Percentiles rank a stretch among this genome's conserved stretches.
Evolutionary conservation across 2,797 vertebrate species (phyloP).

Genomic region (Cichlasoma orientale): DNA sequence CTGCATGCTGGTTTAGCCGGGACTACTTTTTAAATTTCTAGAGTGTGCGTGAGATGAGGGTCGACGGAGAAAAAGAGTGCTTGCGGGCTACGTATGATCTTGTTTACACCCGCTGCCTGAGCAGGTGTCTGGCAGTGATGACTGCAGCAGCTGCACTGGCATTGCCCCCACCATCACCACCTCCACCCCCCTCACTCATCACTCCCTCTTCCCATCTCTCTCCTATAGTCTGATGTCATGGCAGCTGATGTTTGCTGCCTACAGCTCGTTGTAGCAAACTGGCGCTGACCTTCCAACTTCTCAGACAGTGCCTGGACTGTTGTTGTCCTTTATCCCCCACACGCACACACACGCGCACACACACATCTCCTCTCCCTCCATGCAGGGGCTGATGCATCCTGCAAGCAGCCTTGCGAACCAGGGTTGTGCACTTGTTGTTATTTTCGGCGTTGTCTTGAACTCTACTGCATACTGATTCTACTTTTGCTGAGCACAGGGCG

Average conservation of each 20-base stretch:
- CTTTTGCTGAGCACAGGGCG: slow-evolving; percentile 52
- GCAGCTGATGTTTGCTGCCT: slow-evolving; percentile 47
- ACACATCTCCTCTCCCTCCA: neutral
- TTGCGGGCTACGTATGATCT: slow-evolving; percentile 8
- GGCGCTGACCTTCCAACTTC: slow-evolving; percentile 56
- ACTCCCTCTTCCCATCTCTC: slow-evolving; percentile 16
- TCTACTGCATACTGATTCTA: slow-evolving; percentile 33
- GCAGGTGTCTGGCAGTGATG: slow-evolving; percentile 63
- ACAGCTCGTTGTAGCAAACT: slow-evolving; percentile 42
- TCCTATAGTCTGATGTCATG: slow-evolving; percentile 72
- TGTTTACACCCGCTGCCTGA: slow-evolving; percentile 35
- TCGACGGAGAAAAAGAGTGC: neutral
- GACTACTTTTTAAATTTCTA: neutral
- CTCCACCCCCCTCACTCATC: neutral
- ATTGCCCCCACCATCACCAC: neutral
- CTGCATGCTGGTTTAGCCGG: neutral
- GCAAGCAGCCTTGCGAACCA: slow-evolving; percentile 19
- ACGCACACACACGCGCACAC: too few relatives aligned
- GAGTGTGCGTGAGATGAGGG: slow-evolving; percentile 8
- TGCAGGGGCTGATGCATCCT: slow-evolving; percentile 31
- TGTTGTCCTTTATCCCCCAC: slow-evolving; percentile 17
- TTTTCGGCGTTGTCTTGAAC: neutral
- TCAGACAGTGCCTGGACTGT: slow-evolving; percentile 36
- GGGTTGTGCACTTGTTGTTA: slow-evolving; percentile 16
- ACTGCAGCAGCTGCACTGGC: slow-evolving; percentile 72